Base-by-base conservation (phyloP, 1,140 invertebrate genomes). In the Battus philenor region DNA sequence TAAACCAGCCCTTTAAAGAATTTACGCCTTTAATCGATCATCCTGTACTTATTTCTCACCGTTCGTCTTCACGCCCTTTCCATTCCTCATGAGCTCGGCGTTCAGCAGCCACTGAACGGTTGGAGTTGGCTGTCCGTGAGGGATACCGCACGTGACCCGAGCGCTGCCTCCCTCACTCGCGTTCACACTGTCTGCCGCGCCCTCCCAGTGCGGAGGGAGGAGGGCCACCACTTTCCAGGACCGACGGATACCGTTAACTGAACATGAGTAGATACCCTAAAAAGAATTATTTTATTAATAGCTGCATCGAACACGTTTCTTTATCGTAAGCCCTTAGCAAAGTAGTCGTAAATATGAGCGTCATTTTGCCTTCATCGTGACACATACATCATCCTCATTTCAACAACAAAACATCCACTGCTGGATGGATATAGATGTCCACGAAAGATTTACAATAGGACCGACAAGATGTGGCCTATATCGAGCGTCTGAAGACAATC, bases 61-160 rank as follows among this genome's bases (percentile, higher is more conserved):
- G 67, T 60, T 82, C 57, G 57, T 44, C 15, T 27, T 76, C 1
- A 91, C 86, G 22, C 87, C 85, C 15, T 83, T 78, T 49, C 91
- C 91, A 38, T 78, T 85, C 2, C 76, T 69, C 1, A 92, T 73
- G 10, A 90, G 81, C 43, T 92, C 89, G 0, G 95, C 94, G 68
- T 97, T 97, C 5, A 96, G 89, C 15, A 96, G 77, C 96, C 96
- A 98, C 36, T 91, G 89, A 4, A 96, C 85, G 0, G 79, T 80
- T 0, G 95, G 95, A 29, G 89, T 74, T 0, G 95, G 94, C 30
- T 90, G 85, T 0, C 94, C 95, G 1, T 80, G 85, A 0, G 91
- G 90, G 0, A 64, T 73, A 43, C 70, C 83, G 65, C 63, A 90
- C 1, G 58, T 80, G 68, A 72, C 83, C 59, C 41, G 76, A 29